phyloP scores from a whole-genome alignment of 2,113 vertebrate genomes.

The Oreotrochilus melanogaster region DNA sequence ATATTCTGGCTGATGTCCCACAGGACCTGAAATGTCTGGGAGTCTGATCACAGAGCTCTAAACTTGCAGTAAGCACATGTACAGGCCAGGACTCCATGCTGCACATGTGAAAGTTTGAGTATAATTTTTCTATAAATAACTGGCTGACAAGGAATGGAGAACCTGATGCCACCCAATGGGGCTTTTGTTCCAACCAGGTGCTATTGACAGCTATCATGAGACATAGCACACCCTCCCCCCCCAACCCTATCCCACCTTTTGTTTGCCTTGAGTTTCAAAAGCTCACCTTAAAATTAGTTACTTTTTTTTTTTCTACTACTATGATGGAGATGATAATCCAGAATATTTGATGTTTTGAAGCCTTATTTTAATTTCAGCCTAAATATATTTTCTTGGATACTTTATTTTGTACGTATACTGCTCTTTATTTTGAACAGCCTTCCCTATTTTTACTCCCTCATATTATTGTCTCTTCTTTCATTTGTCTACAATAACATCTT shows the following conservation, averaged over 20 bases:
- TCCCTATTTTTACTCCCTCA: background rate
- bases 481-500: background rate
- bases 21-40: background rate
- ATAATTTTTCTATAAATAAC: background rate
- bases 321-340: background rate
- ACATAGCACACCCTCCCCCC: background rate
- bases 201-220: background rate
- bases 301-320: background rate
- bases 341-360: background rate
- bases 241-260: accelerated
- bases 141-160: background rate
- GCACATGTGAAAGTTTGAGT: background rate
- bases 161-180: background rate
- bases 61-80: background rate
- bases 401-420: background rate
- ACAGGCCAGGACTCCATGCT: background rate
- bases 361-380: background rate
- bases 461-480: background rate
- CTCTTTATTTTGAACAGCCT: background rate
- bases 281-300: background rate
- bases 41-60: background rate
- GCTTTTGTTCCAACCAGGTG: background rate
- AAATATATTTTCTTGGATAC: background rate
- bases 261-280: background rate
- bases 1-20: background rate